These are phyloP conservation scores for Morone saxatilis DNA, from an alignment of 2,113 vertebrate species.

Conservation along the genomic window DNA sequence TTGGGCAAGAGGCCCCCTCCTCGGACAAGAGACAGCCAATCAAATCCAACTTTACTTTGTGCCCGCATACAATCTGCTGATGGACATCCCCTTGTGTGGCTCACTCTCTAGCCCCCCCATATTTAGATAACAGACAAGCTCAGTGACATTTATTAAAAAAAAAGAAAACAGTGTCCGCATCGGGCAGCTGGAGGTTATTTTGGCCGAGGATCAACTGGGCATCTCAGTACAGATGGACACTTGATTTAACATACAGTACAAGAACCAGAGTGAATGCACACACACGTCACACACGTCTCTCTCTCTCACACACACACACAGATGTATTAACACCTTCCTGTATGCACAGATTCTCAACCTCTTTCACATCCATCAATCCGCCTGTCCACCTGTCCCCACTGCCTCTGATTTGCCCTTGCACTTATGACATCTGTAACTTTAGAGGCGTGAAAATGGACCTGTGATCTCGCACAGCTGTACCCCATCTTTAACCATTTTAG, in stretches of 20 bases:
- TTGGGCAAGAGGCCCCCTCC: conserved; percentile 72
- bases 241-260: conserved; percentile 52
- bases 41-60: conserved; percentile 48
- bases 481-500: conserved; percentile 10
- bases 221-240: conserved; percentile 66
- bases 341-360: conserved; percentile 24
- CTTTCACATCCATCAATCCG: conserved; percentile 7
- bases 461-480: conserved; percentile 40
- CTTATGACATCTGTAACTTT: conserved; percentile 65
- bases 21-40: conserved; percentile 73
- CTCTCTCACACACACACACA: conserved; percentile 27
- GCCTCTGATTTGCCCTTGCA: conserved; percentile 54
- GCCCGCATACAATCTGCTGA: conserved; percentile 51
- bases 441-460: conserved; percentile 33
- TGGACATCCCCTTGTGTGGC: conserved; percentile 69
- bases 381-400: conserved; percentile 45
- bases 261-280: neutral
- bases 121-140: conserved; percentile 81
- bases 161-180: conserved; percentile 46
- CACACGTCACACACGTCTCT: conserved; percentile 13
- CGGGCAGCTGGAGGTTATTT: conserved; percentile 76
- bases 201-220: conserved; percentile 77
- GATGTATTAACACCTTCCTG: conserved; percentile 38
- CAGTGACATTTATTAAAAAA: conserved; percentile 74
- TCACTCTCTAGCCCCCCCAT: conserved; percentile 68